Conservation (phyloP, 2,113 vertebrate species). For the Dipodomys stephensi region DNA sequence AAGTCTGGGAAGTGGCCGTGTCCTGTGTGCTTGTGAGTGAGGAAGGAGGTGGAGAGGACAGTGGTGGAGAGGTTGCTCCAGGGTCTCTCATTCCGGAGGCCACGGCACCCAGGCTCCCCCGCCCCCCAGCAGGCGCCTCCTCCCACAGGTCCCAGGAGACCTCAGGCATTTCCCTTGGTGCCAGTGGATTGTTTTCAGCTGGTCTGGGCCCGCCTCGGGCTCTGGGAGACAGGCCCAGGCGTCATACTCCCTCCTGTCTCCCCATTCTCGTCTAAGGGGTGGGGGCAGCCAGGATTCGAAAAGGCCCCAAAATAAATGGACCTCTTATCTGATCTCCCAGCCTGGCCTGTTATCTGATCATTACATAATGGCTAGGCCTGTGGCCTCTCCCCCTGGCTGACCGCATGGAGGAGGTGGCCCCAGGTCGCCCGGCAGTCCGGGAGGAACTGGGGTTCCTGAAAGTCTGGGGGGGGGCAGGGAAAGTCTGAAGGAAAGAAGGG, state of each 20-base stretch:
- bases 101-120: constrained; percentile 46
- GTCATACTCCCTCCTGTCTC: constrained; percentile 68
- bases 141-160: constrained; percentile 63
- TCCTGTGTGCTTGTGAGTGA: not conserved
- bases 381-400: constrained; percentile 79
- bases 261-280: constrained; percentile 67
- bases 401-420: constrained; percentile 78
- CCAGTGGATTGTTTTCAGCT: constrained; percentile 79
- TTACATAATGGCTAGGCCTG: constrained; percentile 86
- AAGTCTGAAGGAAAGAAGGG: constrained; percentile 53
- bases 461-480: constrained; percentile 78
- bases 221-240: constrained; percentile 2
- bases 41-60: not conserved
- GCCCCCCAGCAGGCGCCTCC: constrained; percentile 1
- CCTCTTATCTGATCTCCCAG: constrained; percentile 88
- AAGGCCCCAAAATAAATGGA: constrained; percentile 87
- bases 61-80: not conserved
- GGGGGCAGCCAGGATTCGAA: constrained; percentile 78
- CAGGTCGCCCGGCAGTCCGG: constrained; percentile 54
- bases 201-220: constrained; percentile 67
- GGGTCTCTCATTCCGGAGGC: not conserved
- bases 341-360: constrained; percentile 87
- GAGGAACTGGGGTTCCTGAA: constrained; percentile 82
- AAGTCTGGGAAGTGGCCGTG: not conserved
- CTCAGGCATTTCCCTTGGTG: constrained; percentile 70